phyloP scores from a whole-genome alignment of 2,797 vertebrate genomes.

The Falco berigora region DNA sequence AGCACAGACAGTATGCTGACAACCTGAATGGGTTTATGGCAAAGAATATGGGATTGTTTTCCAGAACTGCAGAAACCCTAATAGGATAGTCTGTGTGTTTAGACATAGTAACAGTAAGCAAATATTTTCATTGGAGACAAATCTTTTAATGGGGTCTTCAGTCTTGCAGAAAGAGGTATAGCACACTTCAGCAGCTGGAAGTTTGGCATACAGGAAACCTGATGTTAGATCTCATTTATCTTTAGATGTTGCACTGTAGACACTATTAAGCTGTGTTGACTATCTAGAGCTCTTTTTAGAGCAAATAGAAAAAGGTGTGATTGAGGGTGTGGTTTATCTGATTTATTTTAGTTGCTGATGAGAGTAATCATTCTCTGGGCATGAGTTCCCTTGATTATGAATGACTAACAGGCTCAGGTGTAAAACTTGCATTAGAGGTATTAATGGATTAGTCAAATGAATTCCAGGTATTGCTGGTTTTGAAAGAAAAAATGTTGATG shows the following conservation, averaged over 20 bases:
- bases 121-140: background rate
- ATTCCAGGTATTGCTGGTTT: background rate
- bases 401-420: background rate
- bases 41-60: background rate
- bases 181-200: background rate
- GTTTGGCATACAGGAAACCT: background rate
- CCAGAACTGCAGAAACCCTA: background rate
- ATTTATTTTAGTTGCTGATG: background rate
- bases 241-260: background rate
- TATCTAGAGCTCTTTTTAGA: background rate
- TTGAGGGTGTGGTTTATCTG: background rate
- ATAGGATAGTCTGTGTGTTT: background rate
- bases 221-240: background rate
- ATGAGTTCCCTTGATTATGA: background rate
- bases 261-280: background rate
- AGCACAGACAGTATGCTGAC: rapidly evolving
- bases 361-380: background rate
- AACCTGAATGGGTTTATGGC: background rate
- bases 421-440: background rate
- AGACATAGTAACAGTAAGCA: background rate
- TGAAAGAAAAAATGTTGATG: background rate
- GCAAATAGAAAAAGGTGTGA: background rate
- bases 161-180: background rate
- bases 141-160: background rate
- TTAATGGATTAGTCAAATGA: background rate